A percentile compares a stretch with the other conserved stretches of the same genome.
These are phyloP conservation scores for Oreohelix idahoensis DNA, from an alignment of 1,140 invertebrate genomes.

Conservation along the genomic window DNA sequence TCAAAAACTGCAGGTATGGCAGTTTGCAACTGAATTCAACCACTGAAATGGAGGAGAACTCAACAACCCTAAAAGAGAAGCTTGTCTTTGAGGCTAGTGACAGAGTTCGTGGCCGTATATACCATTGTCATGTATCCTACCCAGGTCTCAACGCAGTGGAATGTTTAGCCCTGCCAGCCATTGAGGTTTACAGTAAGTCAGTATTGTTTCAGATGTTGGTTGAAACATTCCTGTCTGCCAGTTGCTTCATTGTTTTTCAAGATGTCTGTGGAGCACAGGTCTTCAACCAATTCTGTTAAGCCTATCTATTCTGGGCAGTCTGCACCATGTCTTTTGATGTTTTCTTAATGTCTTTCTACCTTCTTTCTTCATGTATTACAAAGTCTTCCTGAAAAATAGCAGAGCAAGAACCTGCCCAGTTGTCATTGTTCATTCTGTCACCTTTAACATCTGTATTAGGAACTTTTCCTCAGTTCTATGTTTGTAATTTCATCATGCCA, in stretches of 20 bases:
- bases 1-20: constrained; percentile 15
- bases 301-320: too few relatives aligned
- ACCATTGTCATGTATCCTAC: constrained; percentile 32
- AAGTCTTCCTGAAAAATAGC: too few relatives aligned
- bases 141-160: constrained; percentile 13
- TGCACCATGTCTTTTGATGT: too few relatives aligned
- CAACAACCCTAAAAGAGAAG: constrained; percentile 19
- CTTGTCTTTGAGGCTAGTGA: constrained; percentile 30
- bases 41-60: constrained; percentile 28
- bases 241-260: neutral
- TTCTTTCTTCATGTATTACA: too few relatives aligned
- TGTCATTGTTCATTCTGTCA: too few relatives aligned
- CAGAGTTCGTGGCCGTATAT: constrained; percentile 13
- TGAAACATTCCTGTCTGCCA: neutral
- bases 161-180: constrained; percentile 34
- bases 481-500: too few relatives aligned
- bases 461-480: too few relatives aligned
- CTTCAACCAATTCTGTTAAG: neutral
- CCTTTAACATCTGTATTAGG: too few relatives aligned
- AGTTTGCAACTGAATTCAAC: constrained; percentile 28
- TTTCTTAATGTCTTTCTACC: too few relatives aligned
- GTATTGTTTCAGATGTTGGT: neutral
- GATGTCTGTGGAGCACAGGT: neutral
- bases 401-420: too few relatives aligned
- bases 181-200: constrained; percentile 34